Percentiles rank a stretch among this genome's conserved stretches.
phyloP scores from a whole-genome alignment of 2,888 invertebrate genomes.

The Tenthredo mesomela region DNA sequence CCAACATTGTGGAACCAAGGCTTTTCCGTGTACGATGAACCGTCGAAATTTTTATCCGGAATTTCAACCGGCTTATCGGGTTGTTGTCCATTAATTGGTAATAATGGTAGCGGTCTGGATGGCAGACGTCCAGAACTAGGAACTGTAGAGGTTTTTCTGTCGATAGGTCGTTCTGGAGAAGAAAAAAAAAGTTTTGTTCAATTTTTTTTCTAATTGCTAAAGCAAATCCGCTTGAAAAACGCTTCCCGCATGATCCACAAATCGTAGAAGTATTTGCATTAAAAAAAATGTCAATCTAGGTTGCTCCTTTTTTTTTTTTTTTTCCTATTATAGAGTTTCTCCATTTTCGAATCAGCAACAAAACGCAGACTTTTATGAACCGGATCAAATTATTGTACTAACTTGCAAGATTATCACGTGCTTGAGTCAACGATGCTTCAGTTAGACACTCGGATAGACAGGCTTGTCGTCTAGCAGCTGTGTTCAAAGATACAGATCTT shows the following conservation, averaged over 20 bases:
- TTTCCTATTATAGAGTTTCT: neutral
- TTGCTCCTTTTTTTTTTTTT: neutral
- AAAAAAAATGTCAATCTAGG: neutral
- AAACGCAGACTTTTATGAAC: neutral
- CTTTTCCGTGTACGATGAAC: constrained; percentile 67
- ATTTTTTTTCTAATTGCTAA: neutral
- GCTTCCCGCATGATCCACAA: neutral
- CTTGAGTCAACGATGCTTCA: constrained; percentile 72
- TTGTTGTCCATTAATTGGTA: constrained; percentile 65
- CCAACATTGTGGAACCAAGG: constrained; percentile 74
- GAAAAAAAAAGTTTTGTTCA: neutral
- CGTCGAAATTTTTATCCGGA: neutral
- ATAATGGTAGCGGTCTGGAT: constrained; percentile 72
- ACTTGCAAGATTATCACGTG: constrained; percentile 74
- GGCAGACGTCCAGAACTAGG: constrained; percentile 70
- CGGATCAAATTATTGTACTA: constrained; percentile 60
- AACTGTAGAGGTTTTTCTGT: constrained; percentile 72
- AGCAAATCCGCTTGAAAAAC: neutral
- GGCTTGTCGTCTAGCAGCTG: constrained; percentile 68
- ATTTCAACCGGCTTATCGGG: constrained; percentile 38
- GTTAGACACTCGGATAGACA: constrained; percentile 74
- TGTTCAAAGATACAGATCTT: constrained; percentile 67
- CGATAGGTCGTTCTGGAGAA: constrained; percentile 71
- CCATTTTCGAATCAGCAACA: neutral
- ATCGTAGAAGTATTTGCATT: neutral